A percentile compares a stretch with the other conserved stretches of the same genome.
Conservation (phyloP, 2,113 vertebrate genomes). For the Ameiurus melas region DNA sequence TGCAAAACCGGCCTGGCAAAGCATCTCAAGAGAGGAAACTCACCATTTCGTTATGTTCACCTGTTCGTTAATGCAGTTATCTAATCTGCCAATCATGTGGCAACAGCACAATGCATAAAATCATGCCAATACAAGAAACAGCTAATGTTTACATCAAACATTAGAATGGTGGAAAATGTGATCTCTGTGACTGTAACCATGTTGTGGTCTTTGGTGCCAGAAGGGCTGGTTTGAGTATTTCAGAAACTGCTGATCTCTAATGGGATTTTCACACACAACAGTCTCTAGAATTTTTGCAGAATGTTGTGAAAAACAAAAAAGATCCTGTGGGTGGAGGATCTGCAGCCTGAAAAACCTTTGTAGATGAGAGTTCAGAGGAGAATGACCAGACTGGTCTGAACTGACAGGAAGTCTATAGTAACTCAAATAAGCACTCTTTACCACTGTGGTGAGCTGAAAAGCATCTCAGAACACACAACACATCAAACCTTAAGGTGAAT, state of each 20-base stretch:
- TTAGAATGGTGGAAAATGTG: not conserved
- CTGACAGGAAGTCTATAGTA: no score
- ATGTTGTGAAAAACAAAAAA: not conserved
- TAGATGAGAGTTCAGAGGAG: no score
- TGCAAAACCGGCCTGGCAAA: no score
- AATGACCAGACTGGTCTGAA: no score
- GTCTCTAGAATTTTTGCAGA: not conserved
- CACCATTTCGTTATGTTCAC: not conserved
- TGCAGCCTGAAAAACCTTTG: no score
- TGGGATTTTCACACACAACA: not conserved
- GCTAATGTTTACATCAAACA: not conserved
- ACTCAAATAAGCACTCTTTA: no score
- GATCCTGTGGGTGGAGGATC: not conserved
- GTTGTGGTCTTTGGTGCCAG: not conserved
- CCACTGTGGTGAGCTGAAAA: no score
- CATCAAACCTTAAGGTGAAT: not conserved
- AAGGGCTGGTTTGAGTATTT: not conserved
- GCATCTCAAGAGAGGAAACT: no score
- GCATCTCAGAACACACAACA: not conserved
- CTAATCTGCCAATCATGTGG: not conserved
- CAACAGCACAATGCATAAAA: not conserved
- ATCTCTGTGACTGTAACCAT: not conserved
- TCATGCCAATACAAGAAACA: not conserved
- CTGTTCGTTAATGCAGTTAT: no score
- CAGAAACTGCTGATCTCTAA: not conserved